phyloP scores from a whole-genome alignment of 2,888 invertebrate genomes.

The Sepioteuthis lessoniana region DNA sequence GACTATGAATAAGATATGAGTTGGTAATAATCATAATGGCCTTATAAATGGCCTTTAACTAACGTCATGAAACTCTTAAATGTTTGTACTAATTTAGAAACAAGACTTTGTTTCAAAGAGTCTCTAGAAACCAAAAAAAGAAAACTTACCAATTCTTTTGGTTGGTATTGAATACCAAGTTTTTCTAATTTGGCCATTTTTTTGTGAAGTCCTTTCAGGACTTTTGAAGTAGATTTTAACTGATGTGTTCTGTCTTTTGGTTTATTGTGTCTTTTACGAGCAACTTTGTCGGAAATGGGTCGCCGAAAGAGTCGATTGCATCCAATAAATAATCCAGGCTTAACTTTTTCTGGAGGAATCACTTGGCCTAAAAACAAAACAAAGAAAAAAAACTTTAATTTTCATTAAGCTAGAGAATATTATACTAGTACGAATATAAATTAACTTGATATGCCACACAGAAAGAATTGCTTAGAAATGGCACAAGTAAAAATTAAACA shows the following conservation, averaged over 20 bases:
- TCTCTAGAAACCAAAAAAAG: too few relatives aligned
- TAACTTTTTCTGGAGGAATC: constrained; percentile 60
- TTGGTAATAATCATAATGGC: too few relatives aligned
- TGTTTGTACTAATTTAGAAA: too few relatives aligned
- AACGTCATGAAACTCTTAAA: too few relatives aligned
- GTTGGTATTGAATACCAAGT: neutral
- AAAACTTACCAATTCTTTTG: neutral
- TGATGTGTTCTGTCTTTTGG: constrained; percentile 50
- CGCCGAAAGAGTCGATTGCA: constrained; percentile 55
- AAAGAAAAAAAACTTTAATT: neutral
- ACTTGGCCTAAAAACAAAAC: constrained; percentile 60
- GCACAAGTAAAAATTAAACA: too few relatives aligned
- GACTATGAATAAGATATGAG: too few relatives aligned
- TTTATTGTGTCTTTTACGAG: constrained; percentile 58
- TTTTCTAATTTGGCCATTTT: constrained; percentile 1
- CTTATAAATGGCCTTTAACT: too few relatives aligned
- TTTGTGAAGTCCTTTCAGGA: neutral
- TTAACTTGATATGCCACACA: neutral
- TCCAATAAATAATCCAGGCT: constrained; percentile 63
- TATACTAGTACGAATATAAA: too few relatives aligned
- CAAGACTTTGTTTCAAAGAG: too few relatives aligned
- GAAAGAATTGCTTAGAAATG: too few relatives aligned
- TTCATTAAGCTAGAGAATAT: neutral
- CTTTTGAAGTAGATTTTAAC: neutral
- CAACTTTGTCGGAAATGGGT: constrained; percentile 52